phyloP scores from a whole-genome alignment of 2,113 vertebrate species.

The Chlorocebus sabaeus region DNA sequence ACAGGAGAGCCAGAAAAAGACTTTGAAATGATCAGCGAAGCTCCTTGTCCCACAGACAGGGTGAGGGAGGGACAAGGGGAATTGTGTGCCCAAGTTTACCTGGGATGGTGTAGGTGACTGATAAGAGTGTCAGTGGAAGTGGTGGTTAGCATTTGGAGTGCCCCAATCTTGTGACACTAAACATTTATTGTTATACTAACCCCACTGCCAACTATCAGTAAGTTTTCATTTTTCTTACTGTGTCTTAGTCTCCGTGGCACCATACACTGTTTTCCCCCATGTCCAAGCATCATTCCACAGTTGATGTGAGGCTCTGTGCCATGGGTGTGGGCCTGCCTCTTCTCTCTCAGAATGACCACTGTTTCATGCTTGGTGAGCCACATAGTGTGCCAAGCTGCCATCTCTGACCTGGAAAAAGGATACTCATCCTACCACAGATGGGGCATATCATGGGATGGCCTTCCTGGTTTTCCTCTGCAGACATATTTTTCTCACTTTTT shows the following conservation, averaged over 20 bases:
- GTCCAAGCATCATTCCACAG: neutral
- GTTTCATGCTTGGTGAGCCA: neutral
- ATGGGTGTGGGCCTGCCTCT: too few relatives aligned
- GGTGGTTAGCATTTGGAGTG: neutral
- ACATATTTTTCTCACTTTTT: neutral
- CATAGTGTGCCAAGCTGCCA: neutral
- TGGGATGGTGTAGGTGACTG: neutral
- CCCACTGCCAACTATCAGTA: neutral
- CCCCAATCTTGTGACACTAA: neutral
- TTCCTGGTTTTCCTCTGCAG: neutral
- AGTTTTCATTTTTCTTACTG: neutral
- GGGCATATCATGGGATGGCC: neutral
- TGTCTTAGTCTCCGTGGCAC: neutral
- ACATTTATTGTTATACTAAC: neutral
- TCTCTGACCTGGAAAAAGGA: neutral
- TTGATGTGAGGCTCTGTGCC: neutral
- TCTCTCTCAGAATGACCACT: neutral
- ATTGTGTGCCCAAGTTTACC: neutral
- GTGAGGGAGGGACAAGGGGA: neutral
- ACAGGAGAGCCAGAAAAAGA: neutral
- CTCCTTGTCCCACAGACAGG: neutral
- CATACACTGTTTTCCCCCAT: neutral
- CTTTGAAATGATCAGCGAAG: too few relatives aligned
- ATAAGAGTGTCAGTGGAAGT: neutral
- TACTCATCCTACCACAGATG: too few relatives aligned